These are phyloP conservation scores for Nipponacmea schrenckii DNA, from an alignment of 2,888 invertebrate genomes.

Conservation along the genomic window DNA sequence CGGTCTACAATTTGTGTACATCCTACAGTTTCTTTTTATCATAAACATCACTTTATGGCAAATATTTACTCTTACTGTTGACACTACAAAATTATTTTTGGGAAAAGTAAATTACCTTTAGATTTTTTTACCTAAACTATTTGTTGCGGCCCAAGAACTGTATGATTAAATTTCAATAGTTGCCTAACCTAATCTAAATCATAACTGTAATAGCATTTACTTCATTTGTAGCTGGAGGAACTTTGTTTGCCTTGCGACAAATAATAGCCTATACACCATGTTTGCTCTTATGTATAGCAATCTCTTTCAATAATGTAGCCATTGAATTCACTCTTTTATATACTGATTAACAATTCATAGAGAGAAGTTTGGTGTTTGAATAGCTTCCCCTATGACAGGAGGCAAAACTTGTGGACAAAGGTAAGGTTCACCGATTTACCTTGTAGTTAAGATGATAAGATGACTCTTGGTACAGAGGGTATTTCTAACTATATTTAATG, in stretches of 20 bases:
- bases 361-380: neutral
- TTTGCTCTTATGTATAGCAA: constrained; percentile 9
- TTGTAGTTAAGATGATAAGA: too few species aligned
- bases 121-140: neutral
- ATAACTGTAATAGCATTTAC: neutral
- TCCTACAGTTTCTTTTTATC: too few species aligned
- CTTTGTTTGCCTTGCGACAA: constrained; percentile 1
- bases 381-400: constrained; percentile 2
- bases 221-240: neutral
- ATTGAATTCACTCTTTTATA: constrained; percentile 1
- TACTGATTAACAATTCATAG: constrained; percentile 1
- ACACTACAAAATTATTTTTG: constrained; percentile 2
- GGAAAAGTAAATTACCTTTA: neutral
- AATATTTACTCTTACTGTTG: constrained; percentile 1
- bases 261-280: neutral
- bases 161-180: constrained; percentile 6
- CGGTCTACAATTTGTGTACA: too few species aligned
- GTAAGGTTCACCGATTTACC: neutral
- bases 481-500: too few species aligned
- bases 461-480: too few species aligned
- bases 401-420: constrained; percentile 6
- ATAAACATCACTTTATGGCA: neutral
- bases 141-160: neutral
- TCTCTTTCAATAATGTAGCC: neutral
- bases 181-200: neutral